A percentile compares a stretch with the other conserved stretches of the same genome.
phyloP scores from a whole-genome alignment of 2,113 vertebrate species.

The Neogale vison region DNA sequence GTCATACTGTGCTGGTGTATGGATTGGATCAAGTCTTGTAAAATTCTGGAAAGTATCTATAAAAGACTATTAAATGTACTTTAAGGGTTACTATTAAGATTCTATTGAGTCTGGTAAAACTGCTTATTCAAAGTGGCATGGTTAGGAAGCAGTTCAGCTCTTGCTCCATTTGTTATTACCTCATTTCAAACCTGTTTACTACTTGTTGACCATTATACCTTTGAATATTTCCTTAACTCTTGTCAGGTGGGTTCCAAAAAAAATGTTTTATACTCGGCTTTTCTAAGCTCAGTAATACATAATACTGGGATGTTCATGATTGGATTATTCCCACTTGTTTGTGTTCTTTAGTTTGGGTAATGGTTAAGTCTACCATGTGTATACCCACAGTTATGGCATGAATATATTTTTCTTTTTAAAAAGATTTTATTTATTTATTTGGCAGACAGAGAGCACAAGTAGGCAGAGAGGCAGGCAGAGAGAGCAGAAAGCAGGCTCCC shows the following conservation, averaged over 20 bases:
- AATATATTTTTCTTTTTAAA: background rate
- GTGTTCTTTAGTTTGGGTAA: background rate
- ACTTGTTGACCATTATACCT: background rate
- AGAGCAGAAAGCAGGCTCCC: too few species aligned
- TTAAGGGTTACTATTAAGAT: background rate
- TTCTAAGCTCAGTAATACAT: background rate
- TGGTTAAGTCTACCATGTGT: background rate
- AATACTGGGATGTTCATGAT: background rate
- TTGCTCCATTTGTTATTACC: background rate
- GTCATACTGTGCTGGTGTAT: background rate
- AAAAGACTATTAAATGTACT: background rate
- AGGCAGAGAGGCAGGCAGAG: too few species aligned
- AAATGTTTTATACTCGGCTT: background rate
- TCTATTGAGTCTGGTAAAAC: background rate
- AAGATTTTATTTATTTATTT: too few species aligned
- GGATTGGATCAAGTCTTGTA: background rate
- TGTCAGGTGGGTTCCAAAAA: background rate
- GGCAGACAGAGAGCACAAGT: too few species aligned
- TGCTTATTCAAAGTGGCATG: background rate
- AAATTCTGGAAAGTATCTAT: background rate
- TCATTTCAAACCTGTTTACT: background rate
- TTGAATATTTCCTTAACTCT: background rate
- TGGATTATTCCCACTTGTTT: background rate
- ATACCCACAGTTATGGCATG: background rate
- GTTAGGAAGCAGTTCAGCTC: background rate